These are phyloP conservation scores for Apus apus DNA, from an alignment of 2,113 vertebrate species.

Conservation along the genomic window DNA sequence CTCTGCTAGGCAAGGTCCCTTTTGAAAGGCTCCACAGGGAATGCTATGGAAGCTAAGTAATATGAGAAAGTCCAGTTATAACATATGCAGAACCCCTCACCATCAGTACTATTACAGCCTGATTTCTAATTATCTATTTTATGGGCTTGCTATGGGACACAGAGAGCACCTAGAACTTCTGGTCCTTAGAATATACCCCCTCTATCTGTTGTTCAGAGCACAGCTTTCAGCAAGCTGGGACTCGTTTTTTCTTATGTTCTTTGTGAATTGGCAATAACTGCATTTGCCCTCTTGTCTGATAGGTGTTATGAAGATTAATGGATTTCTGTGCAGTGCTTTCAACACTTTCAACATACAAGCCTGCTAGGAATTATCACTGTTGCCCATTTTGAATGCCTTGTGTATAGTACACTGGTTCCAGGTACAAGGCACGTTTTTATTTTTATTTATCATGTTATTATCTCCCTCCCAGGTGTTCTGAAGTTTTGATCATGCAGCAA, in stretches of 20 bases:
- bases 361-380: neutral
- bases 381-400: neutral
- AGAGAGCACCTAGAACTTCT: no score
- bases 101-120: neutral
- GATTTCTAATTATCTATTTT: neutral
- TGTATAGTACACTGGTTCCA: neutral
- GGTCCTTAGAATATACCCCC: neutral
- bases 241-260: neutral
- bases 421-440: neutral
- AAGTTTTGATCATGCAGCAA: neutral
- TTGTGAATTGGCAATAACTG: neutral
- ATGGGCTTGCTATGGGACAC: no score
- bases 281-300: neutral
- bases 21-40: neutral
- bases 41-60: neutral
- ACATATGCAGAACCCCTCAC: neutral
- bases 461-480: neutral
- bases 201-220: neutral
- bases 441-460: neutral
- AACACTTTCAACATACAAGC: neutral
- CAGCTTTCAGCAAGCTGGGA: neutral
- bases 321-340: neutral
- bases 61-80: neutral
- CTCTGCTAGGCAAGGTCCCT: neutral
- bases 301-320: neutral